phyloP scores from a whole-genome alignment of 1,140 invertebrate species.

The Procambarus virginalis region DNA sequence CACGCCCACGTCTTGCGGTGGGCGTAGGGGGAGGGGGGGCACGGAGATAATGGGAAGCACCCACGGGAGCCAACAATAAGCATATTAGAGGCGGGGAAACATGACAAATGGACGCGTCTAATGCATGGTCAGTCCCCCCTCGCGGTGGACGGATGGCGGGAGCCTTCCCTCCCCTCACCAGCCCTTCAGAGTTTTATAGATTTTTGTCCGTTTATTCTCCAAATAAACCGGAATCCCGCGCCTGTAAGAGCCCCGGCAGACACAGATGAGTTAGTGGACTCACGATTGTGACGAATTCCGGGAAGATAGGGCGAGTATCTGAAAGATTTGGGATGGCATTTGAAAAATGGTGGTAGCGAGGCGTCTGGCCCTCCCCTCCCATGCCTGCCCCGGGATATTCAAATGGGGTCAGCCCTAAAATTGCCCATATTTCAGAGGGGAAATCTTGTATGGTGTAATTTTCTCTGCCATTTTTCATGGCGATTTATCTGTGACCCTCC shows the following conservation, averaged over 20 bases:
- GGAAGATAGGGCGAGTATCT: constrained; percentile 11
- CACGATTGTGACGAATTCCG: background rate
- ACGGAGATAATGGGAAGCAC: background rate
- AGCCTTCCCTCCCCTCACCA: background rate
- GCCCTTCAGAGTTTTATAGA: background rate
- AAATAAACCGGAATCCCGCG: background rate
- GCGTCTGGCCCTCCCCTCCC: background rate
- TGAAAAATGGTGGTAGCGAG: constrained; percentile 21
- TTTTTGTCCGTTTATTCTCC: constrained; percentile 4
- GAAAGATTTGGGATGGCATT: constrained; percentile 42
- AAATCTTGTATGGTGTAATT: constrained; percentile 64
- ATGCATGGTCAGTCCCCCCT: constrained; percentile 46
- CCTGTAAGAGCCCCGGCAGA: background rate
- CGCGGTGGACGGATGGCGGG: background rate
- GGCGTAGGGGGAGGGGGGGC: background rate
- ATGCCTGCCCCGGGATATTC: constrained; percentile 39
- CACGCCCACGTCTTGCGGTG: background rate
- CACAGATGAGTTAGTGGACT: background rate
- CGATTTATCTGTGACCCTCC: constrained; percentile 61
- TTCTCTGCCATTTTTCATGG: constrained; percentile 56
- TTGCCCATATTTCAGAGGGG: constrained; percentile 61
- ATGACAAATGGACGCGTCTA: constrained; percentile 49
- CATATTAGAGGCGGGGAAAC: constrained; percentile 40
- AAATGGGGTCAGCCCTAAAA: constrained; percentile 64
- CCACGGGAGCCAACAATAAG: constrained; percentile 40